Evolutionary conservation across 2,797 vertebrate genomes (phyloP).

Genomic region (Amphiprion clarkii): DNA sequence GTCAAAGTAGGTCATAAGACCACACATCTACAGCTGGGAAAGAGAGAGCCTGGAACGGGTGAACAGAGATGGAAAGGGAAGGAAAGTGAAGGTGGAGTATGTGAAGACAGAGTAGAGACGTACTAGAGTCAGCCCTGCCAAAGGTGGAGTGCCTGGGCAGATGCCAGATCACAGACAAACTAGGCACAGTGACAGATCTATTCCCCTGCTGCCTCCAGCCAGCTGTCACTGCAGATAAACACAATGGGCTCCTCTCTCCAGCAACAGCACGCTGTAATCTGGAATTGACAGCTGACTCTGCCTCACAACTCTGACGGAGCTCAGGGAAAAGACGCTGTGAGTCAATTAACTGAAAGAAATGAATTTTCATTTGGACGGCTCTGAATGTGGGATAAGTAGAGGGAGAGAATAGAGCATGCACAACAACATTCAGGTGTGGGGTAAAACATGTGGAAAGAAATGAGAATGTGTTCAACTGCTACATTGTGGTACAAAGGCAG

Average conservation of each 20-base stretch:
- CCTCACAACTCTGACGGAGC: constrained; percentile 59
- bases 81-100: constrained; percentile 4
- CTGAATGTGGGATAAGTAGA: constrained; percentile 45
- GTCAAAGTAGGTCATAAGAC: constrained; percentile 19
- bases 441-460: neutral
- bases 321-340: constrained; percentile 48
- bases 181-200: constrained; percentile 77
- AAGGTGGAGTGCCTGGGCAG: constrained; percentile 74
- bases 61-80: neutral
- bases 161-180: constrained; percentile 76
- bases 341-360: constrained; percentile 72
- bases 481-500: constrained; percentile 8
- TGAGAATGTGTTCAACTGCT: neutral
- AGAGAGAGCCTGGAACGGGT: neutral
- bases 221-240: constrained; percentile 81
- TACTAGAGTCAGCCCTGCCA: constrained; percentile 36
- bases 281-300: constrained; percentile 77
- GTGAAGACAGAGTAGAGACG: constrained; percentile 53
- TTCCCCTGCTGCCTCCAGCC: constrained; percentile 73
- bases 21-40: constrained; percentile 25
- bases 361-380: constrained; percentile 48
- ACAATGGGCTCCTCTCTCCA: constrained; percentile 69
- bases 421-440: constrained; percentile 13
- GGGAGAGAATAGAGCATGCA: constrained; percentile 15
- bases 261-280: constrained; percentile 73